Evolutionary conservation across 2,888 invertebrate species (phyloP).

Genomic region (Alloplasta piceator): DNA sequence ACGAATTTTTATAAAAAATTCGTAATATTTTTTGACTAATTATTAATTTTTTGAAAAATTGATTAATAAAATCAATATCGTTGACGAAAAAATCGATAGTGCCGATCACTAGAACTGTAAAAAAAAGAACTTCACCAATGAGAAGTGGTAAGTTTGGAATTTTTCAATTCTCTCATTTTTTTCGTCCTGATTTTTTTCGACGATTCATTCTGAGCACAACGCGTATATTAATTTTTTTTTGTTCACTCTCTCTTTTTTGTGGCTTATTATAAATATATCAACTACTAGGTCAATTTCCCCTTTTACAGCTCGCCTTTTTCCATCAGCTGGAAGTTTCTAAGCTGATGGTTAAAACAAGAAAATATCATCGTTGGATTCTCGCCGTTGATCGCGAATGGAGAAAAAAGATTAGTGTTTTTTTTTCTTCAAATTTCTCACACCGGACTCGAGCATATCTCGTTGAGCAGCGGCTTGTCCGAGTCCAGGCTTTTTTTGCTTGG

Average conservation of each 20-base stretch:
- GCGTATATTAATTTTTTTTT: constrained; percentile 34
- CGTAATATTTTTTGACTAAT: no score
- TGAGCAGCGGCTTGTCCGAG: constrained; percentile 75
- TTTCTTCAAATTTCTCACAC: constrained; percentile 65
- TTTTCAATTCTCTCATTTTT: not conserved
- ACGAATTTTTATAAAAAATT: no score
- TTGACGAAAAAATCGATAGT: no score
- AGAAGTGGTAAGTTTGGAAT: not conserved
- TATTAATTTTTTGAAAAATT: no score
- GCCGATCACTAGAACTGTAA: no score
- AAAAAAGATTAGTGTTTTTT: not conserved
- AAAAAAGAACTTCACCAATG: constrained; percentile 7
- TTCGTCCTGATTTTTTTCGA: constrained; percentile 19
- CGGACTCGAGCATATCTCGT: constrained; percentile 73
- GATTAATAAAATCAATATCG: no score
- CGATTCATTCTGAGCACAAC: constrained; percentile 39
- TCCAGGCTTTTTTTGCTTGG: constrained; percentile 71
- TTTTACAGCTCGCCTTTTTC: constrained; percentile 45
- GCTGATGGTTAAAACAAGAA: not conserved
- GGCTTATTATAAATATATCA: constrained; percentile 39
- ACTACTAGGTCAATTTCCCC: not conserved
- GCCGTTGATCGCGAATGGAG: constrained; percentile 6
- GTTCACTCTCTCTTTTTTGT: constrained; percentile 7
- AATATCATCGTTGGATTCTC: not conserved
- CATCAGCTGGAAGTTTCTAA: constrained; percentile 19